Conservation (phyloP, 2,797 vertebrate species). For the Craterocephalus amniculus region DNA sequence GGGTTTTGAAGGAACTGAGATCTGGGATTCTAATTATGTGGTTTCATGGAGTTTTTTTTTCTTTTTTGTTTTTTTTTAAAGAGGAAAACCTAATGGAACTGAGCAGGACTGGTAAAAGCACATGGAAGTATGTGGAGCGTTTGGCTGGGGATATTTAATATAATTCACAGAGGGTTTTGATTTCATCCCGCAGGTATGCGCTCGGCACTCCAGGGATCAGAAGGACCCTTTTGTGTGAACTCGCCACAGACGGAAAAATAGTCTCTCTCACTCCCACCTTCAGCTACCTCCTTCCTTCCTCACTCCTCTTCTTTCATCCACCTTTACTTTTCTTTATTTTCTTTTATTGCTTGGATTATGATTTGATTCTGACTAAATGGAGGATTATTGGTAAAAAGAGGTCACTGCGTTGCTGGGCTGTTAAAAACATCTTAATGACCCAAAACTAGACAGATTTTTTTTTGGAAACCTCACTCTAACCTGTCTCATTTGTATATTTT, state of each 20-base stretch:
- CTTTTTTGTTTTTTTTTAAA: slow-evolving; percentile 33
- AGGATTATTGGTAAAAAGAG: slow-evolving; percentile 42
- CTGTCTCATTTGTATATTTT: slow-evolving; percentile 38
- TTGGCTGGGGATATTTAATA: slow-evolving; percentile 75
- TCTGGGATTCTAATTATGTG: slow-evolving; percentile 72
- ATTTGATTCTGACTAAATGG: slow-evolving; percentile 39
- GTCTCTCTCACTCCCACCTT: slow-evolving; percentile 48
- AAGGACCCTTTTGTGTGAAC: slow-evolving; percentile 79
- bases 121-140: slow-evolving; percentile 73
- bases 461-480: slow-evolving; percentile 38
- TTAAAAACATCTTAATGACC: slow-evolving; percentile 50
- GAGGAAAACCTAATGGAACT: slow-evolving; percentile 64
- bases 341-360: slow-evolving; percentile 55
- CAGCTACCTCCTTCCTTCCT: slow-evolving; percentile 44
- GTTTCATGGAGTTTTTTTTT: slow-evolving; percentile 33
- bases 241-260: slow-evolving; percentile 72
- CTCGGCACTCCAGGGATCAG: slow-evolving; percentile 74
- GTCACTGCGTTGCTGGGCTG: slow-evolving; percentile 44
- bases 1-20: slow-evolving; percentile 56
- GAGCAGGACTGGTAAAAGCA: slow-evolving; percentile 70
- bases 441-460: slow-evolving; percentile 37
- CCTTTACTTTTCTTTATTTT: slow-evolving; percentile 58
- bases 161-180: slow-evolving; percentile 82
- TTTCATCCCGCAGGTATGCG: slow-evolving; percentile 84
- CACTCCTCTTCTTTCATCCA: slow-evolving; percentile 46